phyloP scores from a whole-genome alignment of 1,140 invertebrate species.

The Babylonia areolata region DNA sequence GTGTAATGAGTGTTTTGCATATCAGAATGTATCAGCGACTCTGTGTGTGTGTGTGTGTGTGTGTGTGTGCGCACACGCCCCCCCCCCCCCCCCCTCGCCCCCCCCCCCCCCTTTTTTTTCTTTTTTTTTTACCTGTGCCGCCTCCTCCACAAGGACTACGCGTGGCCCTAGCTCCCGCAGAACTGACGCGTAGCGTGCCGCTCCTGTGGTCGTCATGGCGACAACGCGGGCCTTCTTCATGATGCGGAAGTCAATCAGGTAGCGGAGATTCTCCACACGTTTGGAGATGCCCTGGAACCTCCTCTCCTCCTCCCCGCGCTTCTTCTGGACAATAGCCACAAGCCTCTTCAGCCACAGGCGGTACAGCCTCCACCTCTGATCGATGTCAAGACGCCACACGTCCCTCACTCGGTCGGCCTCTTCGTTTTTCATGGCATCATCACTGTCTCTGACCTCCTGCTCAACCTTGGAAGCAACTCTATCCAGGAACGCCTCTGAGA shows the following conservation, averaged over 20 bases:
- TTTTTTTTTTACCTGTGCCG: slow-evolving; percentile 68
- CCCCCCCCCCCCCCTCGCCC: too few relatives aligned
- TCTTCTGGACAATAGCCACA: slow-evolving; percentile 11
- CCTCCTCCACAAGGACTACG: slow-evolving; percentile 71
- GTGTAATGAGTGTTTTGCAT: background rate
- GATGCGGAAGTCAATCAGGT: slow-evolving; percentile 53
- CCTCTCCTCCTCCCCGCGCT: slow-evolving; percentile 25
- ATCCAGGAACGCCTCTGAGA: background rate
- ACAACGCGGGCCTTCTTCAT: slow-evolving; percentile 63
- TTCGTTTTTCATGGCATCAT: slow-evolving; percentile 28
- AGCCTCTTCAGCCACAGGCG: slow-evolving; percentile 61
- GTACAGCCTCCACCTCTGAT: slow-evolving; percentile 71
- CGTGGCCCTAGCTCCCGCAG: slow-evolving; percentile 53
- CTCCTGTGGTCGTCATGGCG: slow-evolving; percentile 72
- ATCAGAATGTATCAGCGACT: background rate
- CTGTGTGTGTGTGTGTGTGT: background rate
- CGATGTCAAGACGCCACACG: slow-evolving; percentile 59
- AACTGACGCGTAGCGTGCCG: slow-evolving; percentile 51
- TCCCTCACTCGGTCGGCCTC: slow-evolving; percentile 39
- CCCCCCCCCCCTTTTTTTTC: too few relatives aligned
- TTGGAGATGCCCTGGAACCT: slow-evolving; percentile 43
- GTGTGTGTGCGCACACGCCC: background rate
- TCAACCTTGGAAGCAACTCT: background rate
- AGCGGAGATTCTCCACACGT: slow-evolving; percentile 44
- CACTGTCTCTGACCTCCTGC: background rate